These are phyloP conservation scores for Pycnonotus jocosus DNA, from an alignment of 2,113 vertebrate species.

Conservation along the genomic window DNA sequence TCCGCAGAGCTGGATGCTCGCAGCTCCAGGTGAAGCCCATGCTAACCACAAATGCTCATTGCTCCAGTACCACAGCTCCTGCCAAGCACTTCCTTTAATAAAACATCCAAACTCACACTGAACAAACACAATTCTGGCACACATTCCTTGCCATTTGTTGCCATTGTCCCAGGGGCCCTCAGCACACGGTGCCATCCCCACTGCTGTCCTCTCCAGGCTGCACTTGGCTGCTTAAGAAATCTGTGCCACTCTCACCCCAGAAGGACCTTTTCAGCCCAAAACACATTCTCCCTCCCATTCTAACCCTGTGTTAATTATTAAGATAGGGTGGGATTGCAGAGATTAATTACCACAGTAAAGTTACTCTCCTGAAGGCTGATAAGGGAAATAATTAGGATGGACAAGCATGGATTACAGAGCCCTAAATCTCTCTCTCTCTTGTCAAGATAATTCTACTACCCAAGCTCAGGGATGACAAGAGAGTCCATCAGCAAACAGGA, in stretches of 20 bases:
- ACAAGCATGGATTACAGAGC: slow-evolving; percentile 61
- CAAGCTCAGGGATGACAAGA: neutral
- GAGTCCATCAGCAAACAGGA: neutral
- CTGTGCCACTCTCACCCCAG: neutral
- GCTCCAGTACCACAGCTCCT: neutral
- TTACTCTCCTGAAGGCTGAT: slow-evolving; percentile 64
- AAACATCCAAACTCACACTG: neutral
- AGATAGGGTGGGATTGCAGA: slow-evolving; percentile 60
- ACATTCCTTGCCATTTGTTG: neutral
- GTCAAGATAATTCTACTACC: slow-evolving; percentile 55
- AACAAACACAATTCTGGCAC: neutral
- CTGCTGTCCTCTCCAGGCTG: neutral
- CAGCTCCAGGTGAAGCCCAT: slow-evolving; percentile 32
- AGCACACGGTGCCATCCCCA: neutral
- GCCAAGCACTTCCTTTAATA: neutral
- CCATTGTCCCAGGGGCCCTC: neutral
- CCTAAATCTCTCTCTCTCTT: slow-evolving; percentile 26
- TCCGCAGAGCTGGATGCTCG: neutral
- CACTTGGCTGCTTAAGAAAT: neutral
- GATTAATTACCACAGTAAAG: slow-evolving; percentile 63
- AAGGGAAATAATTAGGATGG: slow-evolving; percentile 73
- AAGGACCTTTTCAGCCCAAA: neutral
- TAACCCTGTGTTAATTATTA: neutral
- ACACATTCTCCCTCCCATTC: neutral
- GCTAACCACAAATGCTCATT: neutral